phyloP scores from a whole-genome alignment of 2,797 vertebrate genomes.

The Anomalospiza imberbis region DNA sequence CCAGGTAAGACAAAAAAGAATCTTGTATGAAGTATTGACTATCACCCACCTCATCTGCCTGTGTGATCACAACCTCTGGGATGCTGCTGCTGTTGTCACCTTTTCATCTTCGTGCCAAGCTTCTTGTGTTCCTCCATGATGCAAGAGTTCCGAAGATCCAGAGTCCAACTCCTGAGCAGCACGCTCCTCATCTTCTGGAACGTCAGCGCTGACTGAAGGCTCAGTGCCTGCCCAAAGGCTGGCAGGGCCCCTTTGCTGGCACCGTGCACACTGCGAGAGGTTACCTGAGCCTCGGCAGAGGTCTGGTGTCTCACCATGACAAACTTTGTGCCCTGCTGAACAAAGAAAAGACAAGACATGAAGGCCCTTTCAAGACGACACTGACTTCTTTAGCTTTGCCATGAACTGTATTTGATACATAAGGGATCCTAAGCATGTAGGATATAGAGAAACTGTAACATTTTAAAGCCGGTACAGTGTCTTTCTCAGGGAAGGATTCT shows the following conservation, averaged over 20 bases:
- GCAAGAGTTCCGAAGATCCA: conserved; percentile 59
- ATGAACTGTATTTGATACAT: neutral
- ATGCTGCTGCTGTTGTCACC: conserved; percentile 58
- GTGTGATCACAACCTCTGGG: conserved; percentile 76
- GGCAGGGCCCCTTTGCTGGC: neutral
- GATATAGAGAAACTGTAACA: neutral
- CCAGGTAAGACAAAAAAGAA: conserved; percentile 83
- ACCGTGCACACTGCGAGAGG: neutral
- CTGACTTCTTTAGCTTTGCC: neutral
- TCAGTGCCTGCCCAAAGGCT: conserved; percentile 20
- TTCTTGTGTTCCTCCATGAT: conserved; percentile 14
- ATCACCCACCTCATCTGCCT: conserved; percentile 81
- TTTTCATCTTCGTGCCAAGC: conserved; percentile 66
- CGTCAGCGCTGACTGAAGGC: neutral
- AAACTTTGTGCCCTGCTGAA: conserved; percentile 36
- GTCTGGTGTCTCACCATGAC: neutral
- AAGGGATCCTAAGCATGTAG: neutral
- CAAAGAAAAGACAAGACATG: conserved; percentile 28
- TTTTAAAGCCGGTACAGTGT: neutral
- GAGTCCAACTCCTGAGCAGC: conserved; percentile 68
- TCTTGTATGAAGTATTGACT: conserved; percentile 83
- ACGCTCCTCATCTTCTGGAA: neutral
- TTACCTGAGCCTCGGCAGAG: conserved; percentile 27
- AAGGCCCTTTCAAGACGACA: conserved; percentile 9
- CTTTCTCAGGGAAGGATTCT: neutral